Percentiles rank a stretch among this genome's conserved stretches.
phyloP scores from a whole-genome alignment of 2,888 invertebrate genomes.

The Drosophila fungiperda region DNA sequence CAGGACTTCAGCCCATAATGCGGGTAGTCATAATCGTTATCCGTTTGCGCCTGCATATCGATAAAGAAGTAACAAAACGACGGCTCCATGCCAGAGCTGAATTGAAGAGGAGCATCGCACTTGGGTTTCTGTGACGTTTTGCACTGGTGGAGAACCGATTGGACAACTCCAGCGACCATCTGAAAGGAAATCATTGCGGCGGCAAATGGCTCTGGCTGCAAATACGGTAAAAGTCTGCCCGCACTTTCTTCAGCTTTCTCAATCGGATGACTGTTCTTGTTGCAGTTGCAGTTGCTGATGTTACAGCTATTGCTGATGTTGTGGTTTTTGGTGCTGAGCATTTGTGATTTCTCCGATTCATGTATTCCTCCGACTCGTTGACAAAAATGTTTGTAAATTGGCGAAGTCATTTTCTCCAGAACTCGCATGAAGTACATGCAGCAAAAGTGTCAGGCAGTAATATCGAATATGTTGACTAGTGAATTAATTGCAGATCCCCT shows the following conservation, averaged over 20 bases:
- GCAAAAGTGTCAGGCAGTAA: slow-evolving; percentile 60
- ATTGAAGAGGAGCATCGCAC: slow-evolving; percentile 35
- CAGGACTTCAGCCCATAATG: slow-evolving; percentile 41
- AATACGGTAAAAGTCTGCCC: slow-evolving; percentile 39
- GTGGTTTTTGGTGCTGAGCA: slow-evolving; percentile 29
- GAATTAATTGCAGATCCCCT: slow-evolving; percentile 48
- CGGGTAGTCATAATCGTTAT: slow-evolving; percentile 24
- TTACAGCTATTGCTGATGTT: slow-evolving; percentile 21
- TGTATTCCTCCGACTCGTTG: slow-evolving; percentile 46
- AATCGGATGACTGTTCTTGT: slow-evolving; percentile 15
- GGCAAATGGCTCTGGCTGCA: slow-evolving; percentile 60
- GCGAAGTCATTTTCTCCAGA: slow-evolving; percentile 65
- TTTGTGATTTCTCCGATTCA: slow-evolving; percentile 40
- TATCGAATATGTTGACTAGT: slow-evolving; percentile 52
- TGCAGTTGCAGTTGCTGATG: neutral
- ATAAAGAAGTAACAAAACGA: slow-evolving; percentile 67
- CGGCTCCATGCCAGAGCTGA: slow-evolving; percentile 33
- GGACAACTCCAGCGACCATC: slow-evolving; percentile 61
- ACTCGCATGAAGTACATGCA: slow-evolving; percentile 51
- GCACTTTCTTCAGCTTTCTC: slow-evolving; percentile 20
- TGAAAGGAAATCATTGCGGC: slow-evolving; percentile 63
- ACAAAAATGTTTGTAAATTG: slow-evolving; percentile 62
- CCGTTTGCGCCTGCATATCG: slow-evolving; percentile 58
- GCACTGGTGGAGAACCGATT: slow-evolving; percentile 59
- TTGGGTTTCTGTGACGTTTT: slow-evolving; percentile 51